phyloP scores from a whole-genome alignment of 2,888 invertebrate genomes.

The Caprella mutica region DNA sequence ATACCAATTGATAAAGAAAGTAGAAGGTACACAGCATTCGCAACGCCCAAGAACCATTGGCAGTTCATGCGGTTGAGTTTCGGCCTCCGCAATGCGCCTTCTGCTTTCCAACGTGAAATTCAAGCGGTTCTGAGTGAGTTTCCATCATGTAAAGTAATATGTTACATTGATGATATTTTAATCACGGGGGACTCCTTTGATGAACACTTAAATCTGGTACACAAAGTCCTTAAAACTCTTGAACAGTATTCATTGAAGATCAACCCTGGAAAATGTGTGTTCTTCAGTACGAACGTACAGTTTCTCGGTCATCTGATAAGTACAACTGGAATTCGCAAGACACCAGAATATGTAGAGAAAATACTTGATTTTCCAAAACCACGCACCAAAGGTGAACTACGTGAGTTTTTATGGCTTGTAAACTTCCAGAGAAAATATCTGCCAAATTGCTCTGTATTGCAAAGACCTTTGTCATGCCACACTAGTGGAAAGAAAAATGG shows the following conservation, averaged over 20 bases:
- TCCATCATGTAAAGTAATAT: not conserved
- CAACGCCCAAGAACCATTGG: not conserved
- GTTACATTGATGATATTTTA: not conserved
- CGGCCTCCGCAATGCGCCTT: not conserved
- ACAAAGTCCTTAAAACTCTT: not conserved
- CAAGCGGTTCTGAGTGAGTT: not conserved
- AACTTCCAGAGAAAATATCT: not conserved
- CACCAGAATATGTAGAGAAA: not conserved
- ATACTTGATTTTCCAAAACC: not conserved
- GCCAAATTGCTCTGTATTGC: not conserved
- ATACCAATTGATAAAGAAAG: not conserved
- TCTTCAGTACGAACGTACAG: not conserved
- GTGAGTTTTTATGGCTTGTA: not conserved
- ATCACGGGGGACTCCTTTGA: not conserved
- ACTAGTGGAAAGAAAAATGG: not conserved
- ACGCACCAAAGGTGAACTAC: not conserved
- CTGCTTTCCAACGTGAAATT: slow-evolving; percentile 1
- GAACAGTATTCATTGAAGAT: not conserved
- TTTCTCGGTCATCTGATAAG: not conserved
- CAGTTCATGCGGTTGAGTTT: not conserved
- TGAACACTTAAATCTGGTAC: not conserved
- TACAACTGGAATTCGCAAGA: not conserved
- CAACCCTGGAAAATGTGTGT: not conserved
- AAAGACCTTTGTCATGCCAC: not conserved
- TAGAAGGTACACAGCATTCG: not conserved